phyloP scores from a whole-genome alignment of 2,888 invertebrate species.

The Epirrhoe tristata region DNA sequence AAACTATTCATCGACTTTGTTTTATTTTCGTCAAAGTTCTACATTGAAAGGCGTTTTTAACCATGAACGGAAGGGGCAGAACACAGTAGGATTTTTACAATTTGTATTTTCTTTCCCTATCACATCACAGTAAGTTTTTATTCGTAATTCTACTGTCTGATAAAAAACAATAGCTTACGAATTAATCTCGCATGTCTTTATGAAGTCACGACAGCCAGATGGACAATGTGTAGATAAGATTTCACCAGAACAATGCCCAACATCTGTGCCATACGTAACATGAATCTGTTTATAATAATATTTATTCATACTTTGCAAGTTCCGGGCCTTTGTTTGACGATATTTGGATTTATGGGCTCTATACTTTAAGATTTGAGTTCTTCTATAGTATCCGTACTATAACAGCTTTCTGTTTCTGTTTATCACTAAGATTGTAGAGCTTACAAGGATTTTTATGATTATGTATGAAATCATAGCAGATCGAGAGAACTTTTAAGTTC shows the following conservation, averaged over 20 bases:
- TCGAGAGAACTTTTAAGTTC: too few species aligned
- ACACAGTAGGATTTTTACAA: too few species aligned
- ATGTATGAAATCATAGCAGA: too few species aligned
- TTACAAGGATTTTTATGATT: too few species aligned
- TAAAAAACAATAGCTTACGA: conserved; percentile 21
- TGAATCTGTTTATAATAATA: conserved; percentile 18
- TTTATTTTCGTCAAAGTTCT: not conserved
- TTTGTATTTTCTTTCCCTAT: too few species aligned
- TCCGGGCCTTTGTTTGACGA: conserved; percentile 16
- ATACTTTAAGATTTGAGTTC: too few species aligned
- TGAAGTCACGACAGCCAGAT: conserved; percentile 59
- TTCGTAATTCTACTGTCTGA: not conserved
- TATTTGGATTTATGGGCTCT: not conserved
- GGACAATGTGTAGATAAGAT: conserved; percentile 71
- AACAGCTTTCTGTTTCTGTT: too few species aligned
- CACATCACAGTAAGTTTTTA: too few species aligned
- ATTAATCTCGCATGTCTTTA: conserved; percentile 50
- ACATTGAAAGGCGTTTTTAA: too few species aligned
- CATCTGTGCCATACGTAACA: conserved; percentile 55
- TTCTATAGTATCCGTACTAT: too few species aligned
- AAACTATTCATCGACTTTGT: not conserved
- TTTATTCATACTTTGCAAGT: conserved; percentile 14
- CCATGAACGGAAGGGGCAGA: too few species aligned
- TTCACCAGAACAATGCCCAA: conserved; percentile 68
- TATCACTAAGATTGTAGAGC: too few species aligned